Evolutionary conservation across 1,140 invertebrate species (phyloP), one percentile per base, ranked within the genome.

Genomic region (Zaprionus gabonicus): DNA sequence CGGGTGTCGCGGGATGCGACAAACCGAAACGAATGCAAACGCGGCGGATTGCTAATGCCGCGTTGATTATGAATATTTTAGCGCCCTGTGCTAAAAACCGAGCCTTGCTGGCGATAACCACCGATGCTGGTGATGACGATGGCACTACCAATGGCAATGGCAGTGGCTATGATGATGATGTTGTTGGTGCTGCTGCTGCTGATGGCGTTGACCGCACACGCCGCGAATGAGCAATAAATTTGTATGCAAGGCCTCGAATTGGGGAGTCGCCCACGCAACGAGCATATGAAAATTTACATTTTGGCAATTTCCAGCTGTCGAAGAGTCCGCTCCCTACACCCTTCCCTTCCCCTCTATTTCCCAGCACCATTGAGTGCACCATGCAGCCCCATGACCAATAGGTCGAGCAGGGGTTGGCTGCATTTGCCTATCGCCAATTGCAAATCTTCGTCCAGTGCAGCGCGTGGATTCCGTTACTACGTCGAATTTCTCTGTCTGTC

Each of bases 41-140:
- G 70, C 74, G 71, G 44, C 46, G 46, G 17, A 51, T 82, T 71
- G 60, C 83, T 83, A 87, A 87, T 87, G 81, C 80, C 68, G 65
- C 68, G 81, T 85, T 90, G 84, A 88, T 90, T 90, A 88, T 88
- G 84, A 88, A 88, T 88, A 88, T 90, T 88, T 88, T 72, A 88
- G 64, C 71, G 65, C 49, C 34, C 36, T 59, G 28, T 57, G 58
- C 10, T 34, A 41, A 78, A 65, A 38, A 46, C 38, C 56, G 36
- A 76, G 55, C 67, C 56, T 34, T 46, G 56, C 23, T 31, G 10
- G 31, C 58, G 71, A 73, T 67, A 55, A 73, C 64, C 53, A 31
- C 34, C 46, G 23, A 60, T 28, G 27, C 6, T 17, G 34, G n/a
- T 53, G 23, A 55, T 55, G 15, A 25, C 13, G 34, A 10, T 31